Conservation (phyloP, 2,113 vertebrate genomes). For the Dromas ardeola region DNA sequence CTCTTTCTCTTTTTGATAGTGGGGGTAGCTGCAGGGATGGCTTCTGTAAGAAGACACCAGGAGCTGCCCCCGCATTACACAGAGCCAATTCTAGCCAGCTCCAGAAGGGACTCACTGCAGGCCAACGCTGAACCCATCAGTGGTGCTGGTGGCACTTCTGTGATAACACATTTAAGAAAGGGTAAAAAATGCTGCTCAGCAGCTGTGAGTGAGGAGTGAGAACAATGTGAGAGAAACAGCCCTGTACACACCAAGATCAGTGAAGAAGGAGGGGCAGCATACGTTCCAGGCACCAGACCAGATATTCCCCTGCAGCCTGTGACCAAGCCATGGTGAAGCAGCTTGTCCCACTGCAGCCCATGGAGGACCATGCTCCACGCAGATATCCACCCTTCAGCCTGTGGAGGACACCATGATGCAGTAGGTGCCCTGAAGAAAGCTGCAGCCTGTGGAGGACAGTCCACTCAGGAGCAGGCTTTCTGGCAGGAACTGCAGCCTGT, state of each 20-base stretch:
- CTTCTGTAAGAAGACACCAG: background rate
- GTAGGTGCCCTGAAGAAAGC: background rate
- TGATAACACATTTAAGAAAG: background rate
- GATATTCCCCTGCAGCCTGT: background rate
- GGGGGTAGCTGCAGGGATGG: background rate
- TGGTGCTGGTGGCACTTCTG: background rate
- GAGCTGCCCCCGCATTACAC: background rate
- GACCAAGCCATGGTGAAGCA: background rate
- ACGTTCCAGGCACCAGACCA: background rate
- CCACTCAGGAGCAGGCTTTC: background rate
- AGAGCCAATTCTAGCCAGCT: background rate
- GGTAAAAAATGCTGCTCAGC: background rate
- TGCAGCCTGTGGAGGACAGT: background rate
- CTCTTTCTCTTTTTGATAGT: background rate
- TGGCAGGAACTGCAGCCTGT: background rate
- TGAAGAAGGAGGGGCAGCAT: background rate
- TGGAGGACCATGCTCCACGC: too few relatives aligned
- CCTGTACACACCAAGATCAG: background rate
- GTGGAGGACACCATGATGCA: background rate
- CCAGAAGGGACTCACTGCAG: background rate
- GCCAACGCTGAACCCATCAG: background rate
- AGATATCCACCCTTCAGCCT: background rate
- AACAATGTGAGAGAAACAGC: background rate
- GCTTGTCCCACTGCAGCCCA: background rate
- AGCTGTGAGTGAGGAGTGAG: background rate